These are phyloP conservation scores for Ellobius talpinus DNA, from an alignment of 2,113 vertebrate species.

Conservation along the genomic window DNA sequence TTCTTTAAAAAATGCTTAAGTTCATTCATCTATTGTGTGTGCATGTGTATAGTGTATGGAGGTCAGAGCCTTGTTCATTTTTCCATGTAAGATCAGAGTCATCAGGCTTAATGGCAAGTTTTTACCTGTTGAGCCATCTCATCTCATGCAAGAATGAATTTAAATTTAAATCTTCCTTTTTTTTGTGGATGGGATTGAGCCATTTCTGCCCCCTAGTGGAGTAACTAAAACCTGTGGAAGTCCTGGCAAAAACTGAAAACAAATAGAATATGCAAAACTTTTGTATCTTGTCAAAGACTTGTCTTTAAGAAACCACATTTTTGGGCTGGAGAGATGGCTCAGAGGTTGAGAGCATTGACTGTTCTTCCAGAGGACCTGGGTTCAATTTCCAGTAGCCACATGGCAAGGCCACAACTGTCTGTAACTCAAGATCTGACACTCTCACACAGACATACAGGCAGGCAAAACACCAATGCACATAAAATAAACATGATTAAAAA, in stretches of 20 bases:
- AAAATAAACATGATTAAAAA: too few relatives aligned
- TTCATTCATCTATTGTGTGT: not conserved
- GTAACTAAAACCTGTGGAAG: slow-evolving; percentile 31
- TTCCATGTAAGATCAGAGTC: not conserved
- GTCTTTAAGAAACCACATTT: slow-evolving; percentile 41
- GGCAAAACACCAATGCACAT: too few relatives aligned
- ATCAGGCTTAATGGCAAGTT: not conserved
- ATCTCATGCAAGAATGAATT: not conserved
- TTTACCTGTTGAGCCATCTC: not conserved
- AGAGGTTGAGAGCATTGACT: too few relatives aligned
- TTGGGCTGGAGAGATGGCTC: too few relatives aligned
- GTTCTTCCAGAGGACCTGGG: too few relatives aligned
- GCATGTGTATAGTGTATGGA: not conserved
- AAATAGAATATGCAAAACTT: slow-evolving; percentile 32
- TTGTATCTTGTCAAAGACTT: slow-evolving; percentile 50
- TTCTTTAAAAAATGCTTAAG: not conserved
- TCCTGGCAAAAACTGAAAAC: slow-evolving; percentile 13
- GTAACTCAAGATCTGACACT: too few relatives aligned
- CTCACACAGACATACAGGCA: too few relatives aligned
- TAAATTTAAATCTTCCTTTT: slow-evolving; percentile 17
- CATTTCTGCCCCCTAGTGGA: slow-evolving; percentile 30
- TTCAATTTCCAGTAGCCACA: too few relatives aligned
- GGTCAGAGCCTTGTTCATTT: not conserved
- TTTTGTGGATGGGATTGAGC: slow-evolving; percentile 28
- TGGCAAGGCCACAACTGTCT: too few relatives aligned